These are phyloP conservation scores for Troides helena DNA, from an alignment of 2,888 invertebrate species.

Conservation along the genomic window DNA sequence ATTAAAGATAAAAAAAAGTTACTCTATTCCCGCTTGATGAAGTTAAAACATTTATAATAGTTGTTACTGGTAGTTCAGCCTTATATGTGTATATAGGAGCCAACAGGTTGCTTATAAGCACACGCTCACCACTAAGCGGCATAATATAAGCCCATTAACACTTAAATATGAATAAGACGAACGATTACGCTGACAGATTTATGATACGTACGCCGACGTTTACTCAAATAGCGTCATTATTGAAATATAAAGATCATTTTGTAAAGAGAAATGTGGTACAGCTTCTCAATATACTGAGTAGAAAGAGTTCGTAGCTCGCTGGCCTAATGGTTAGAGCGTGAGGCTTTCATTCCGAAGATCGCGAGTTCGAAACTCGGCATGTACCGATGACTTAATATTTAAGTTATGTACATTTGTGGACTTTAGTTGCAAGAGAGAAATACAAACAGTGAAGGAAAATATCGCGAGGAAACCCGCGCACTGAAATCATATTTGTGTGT, in stretches of 20 bases:
- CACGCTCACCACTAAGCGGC: slow-evolving; percentile 24
- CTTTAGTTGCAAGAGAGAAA: too few species aligned
- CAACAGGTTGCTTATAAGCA: slow-evolving; percentile 16
- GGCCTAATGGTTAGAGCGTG: too few species aligned
- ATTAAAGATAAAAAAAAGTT: background rate
- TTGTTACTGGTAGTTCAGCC: background rate
- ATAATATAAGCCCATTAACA: slow-evolving; percentile 41
- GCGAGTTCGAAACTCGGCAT: too few species aligned
- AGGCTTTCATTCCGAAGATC: too few species aligned
- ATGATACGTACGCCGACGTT: slow-evolving; percentile 32
- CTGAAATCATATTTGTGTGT: too few species aligned
- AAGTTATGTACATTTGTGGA: too few species aligned
- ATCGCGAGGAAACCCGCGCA: too few species aligned
- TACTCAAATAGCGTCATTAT: slow-evolving; percentile 27
- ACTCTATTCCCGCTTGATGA: background rate
- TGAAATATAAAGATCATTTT: slow-evolving; percentile 12
- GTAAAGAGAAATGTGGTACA: background rate
- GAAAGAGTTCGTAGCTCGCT: too few species aligned
- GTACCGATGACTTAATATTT: too few species aligned
- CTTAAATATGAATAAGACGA: slow-evolving; percentile 48
- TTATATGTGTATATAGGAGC: slow-evolving; percentile 15
- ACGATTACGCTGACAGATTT: slow-evolving; percentile 41
- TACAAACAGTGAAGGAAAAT: too few species aligned
- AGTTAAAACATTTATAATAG: slow-evolving; percentile 17
- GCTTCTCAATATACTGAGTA: too few species aligned